A percentile compares a stretch with the other conserved stretches of the same genome.
Evolutionary conservation across 2,113 vertebrate genomes (phyloP).

Genomic region (Cygnus buccinator): DNA sequence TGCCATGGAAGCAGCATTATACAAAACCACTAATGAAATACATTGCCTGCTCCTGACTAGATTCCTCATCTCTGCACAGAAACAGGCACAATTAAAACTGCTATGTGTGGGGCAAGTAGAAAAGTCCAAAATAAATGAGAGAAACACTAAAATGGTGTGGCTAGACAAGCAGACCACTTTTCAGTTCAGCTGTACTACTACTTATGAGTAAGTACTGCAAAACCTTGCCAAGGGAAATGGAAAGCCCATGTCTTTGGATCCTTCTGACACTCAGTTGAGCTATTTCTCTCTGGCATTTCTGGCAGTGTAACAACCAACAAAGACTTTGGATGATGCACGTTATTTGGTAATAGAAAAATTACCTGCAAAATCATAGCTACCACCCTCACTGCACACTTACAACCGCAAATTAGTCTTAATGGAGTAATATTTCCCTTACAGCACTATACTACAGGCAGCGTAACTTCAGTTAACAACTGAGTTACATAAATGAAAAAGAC

Average conservation of each 20-base stretch:
- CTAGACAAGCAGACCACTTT: not conserved
- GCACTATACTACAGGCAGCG: not conserved
- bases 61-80: fast-evolving
- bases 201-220: fast-evolving
- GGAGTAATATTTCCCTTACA: not conserved
- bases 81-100: not conserved
- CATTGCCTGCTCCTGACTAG: fast-evolving
- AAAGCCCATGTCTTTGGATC: not conserved
- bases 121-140: not conserved
- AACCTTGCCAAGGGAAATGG: not conserved
- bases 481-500: not conserved
- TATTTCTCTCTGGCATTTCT: not conserved
- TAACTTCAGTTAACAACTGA: not conserved
- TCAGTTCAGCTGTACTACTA: not conserved
- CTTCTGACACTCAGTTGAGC: not conserved
- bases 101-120: not conserved
- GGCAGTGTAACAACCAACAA: not conserved
- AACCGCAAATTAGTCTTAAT: not conserved
- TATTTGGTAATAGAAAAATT: not conserved
- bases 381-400: not conserved
- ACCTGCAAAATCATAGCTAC: not conserved
- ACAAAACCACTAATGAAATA: not conserved
- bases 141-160: not conserved
- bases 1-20: fast-evolving
- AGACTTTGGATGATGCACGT: not conserved